phyloP scores from a whole-genome alignment of 2,797 vertebrate genomes.

The Bovichtus diacanthus region DNA sequence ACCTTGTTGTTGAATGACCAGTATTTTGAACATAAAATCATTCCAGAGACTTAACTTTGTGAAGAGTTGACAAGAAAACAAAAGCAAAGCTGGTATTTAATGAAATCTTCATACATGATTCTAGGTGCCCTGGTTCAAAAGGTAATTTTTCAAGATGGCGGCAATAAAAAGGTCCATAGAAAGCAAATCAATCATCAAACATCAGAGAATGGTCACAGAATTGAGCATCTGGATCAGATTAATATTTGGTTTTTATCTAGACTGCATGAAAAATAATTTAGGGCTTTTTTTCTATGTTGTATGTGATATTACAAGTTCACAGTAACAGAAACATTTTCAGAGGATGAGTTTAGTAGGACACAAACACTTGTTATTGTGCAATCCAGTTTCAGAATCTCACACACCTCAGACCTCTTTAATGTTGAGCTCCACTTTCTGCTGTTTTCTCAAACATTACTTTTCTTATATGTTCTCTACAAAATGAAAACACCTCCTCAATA shows the following conservation, averaged over 20 bases:
- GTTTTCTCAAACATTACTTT: no score
- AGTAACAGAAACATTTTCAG: neutral
- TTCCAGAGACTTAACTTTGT: neutral
- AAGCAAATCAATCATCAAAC: no score
- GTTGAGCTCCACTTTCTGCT: no score
- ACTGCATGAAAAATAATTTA: neutral
- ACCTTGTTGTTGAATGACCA: neutral
- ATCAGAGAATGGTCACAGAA: no score
- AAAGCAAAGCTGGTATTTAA: neutral
- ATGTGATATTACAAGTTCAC: neutral
- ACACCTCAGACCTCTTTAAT: no score
- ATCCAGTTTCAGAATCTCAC: neutral
- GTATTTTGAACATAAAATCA: neutral
- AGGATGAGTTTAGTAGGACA: neutral
- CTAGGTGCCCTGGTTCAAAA: no score
- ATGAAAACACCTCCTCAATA: neutral
- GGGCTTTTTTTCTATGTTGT: neutral
- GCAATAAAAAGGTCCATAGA: no score
- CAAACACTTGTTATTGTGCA: neutral
- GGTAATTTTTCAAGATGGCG: no score
- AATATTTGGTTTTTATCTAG: neutral
- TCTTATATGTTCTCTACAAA: neutral
- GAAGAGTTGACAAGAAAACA: neutral
- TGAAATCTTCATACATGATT: no score
- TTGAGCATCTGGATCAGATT: no score